Conservation (phyloP, 1,140 invertebrate genomes). For the Orius laevigatus region DNA sequence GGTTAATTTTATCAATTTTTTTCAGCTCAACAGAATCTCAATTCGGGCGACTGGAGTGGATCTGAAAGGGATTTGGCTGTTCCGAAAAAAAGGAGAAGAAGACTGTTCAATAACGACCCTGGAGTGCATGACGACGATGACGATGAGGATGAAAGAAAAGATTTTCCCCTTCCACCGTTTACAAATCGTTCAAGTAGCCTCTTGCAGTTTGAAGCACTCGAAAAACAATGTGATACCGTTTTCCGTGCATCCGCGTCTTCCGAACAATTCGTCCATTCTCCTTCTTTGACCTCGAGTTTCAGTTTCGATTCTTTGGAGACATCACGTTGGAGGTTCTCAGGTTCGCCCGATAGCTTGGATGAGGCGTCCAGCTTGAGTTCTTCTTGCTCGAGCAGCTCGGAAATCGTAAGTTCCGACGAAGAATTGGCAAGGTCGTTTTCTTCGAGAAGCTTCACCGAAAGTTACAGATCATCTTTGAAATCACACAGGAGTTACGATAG, state of each 20-base stretch:
- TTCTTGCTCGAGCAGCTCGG: constrained; percentile 20
- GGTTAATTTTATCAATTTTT: no score
- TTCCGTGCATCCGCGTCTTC: constrained; percentile 21
- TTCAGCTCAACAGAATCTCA: not conserved
- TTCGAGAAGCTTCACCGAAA: constrained; percentile 15
- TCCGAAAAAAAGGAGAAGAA: constrained; percentile 54
- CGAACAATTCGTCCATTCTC: constrained; percentile 21
- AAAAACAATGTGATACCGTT: constrained; percentile 36
- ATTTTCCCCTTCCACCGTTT: constrained; percentile 4
- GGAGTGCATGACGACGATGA: constrained; percentile 29
- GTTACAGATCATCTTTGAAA: constrained; percentile 25
- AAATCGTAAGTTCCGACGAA: constrained; percentile 25
- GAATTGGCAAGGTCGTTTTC: constrained; percentile 19
- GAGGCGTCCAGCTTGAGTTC: constrained; percentile 19
- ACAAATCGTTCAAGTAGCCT: constrained; percentile 52
- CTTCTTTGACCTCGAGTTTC: constrained; percentile 32
- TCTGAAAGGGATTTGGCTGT: constrained; percentile 62
- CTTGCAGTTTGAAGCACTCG: constrained; percentile 62
- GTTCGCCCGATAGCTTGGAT: constrained; percentile 35
- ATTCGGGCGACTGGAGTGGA: constrained; percentile 30
- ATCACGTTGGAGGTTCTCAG: constrained; percentile 27
- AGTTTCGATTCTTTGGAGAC: constrained; percentile 39
- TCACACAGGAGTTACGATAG: constrained; percentile 33
- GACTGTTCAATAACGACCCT: constrained; percentile 26
- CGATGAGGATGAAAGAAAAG: constrained; percentile 23